Evolutionary conservation across 2,888 invertebrate species (phyloP), one percentile per base, ranked within the genome.

Genomic region (Mesorhabditis sp.): DNA sequence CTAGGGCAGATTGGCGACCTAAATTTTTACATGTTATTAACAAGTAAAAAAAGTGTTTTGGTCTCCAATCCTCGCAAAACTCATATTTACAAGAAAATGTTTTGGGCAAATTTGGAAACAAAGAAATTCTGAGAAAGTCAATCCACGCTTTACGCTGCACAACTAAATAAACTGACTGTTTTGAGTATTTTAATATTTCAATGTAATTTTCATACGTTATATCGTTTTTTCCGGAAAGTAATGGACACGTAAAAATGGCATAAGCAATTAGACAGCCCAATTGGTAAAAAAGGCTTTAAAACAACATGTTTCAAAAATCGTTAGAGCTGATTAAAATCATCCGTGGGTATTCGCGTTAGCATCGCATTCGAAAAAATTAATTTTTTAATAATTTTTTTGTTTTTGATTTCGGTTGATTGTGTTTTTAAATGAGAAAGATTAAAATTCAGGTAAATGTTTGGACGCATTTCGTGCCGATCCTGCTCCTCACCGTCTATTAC

Each of bases 381-480:
- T 28, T 28, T 28, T 28, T 28, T 28, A 28, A 28, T 28, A 28
- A 28, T 28, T 28, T 28, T 28, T 28, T 28, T 28, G 28, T 28
- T 28, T 28, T 2, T 28, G 2, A 28, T 28, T 2, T 28, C 2
- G 28, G 28, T 1, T 28, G 28, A 28, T 28, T 28, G 1, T 28
- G 28, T 28, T 28, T 28, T 28, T 28, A 28, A 28, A 28, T 28
- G 28, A 28, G 28, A 28, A 28, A 28, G n/a, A 3, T 58, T 69
- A n/a, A 45, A 41, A 72, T 73, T 69, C 72, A 82, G 82, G 71
- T 82, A 68, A 83, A 83, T 67, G 76, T 83, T 13, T 83, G 83
- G 83, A 83, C 82, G 10, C 83, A 83, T 66, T 74, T 78, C 43
- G 65, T 81, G 43, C 83, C 83, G 1, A 73, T 81, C 5, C 68